These are phyloP conservation scores for Monopterus albus DNA, from an alignment of 2,113 vertebrate species.

Conservation along the genomic window DNA sequence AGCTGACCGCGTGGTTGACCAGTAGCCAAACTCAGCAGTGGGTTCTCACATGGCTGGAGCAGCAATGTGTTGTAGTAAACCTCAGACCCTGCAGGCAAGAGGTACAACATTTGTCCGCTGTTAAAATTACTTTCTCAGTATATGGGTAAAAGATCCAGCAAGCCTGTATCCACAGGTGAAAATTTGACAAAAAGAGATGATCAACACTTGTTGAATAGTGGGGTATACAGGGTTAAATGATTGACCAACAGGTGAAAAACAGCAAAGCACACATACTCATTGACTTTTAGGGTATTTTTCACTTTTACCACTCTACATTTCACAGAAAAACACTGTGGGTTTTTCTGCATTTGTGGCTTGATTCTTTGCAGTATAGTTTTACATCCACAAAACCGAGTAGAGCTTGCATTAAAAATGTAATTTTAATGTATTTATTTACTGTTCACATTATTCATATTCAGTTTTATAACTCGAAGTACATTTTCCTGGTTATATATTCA, in stretches of 20 bases:
- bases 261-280: too few relatives aligned
- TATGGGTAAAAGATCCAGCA: background rate
- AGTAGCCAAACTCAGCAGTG: slow-evolving; percentile 24
- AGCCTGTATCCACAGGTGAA: background rate
- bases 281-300: too few relatives aligned
- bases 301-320: background rate
- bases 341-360: background rate
- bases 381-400: too few relatives aligned
- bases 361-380: background rate
- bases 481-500: too few relatives aligned
- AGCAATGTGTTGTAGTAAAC: slow-evolving; percentile 34
- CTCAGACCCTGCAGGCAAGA: background rate
- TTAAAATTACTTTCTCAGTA: background rate
- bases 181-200: too few relatives aligned
- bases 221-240: too few relatives aligned
- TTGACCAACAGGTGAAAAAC: background rate
- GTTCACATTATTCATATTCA: too few relatives aligned
- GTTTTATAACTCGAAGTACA: too few relatives aligned
- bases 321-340: background rate
- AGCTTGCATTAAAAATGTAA: too few relatives aligned
- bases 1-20: slow-evolving; percentile 37
- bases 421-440: too few relatives aligned
- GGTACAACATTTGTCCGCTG: background rate
- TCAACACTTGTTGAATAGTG: background rate
- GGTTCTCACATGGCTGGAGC: slow-evolving; percentile 41